These are phyloP conservation scores for Notodonta ziczac DNA, from an alignment of 2,888 invertebrate genomes.

Conservation along the genomic window DNA sequence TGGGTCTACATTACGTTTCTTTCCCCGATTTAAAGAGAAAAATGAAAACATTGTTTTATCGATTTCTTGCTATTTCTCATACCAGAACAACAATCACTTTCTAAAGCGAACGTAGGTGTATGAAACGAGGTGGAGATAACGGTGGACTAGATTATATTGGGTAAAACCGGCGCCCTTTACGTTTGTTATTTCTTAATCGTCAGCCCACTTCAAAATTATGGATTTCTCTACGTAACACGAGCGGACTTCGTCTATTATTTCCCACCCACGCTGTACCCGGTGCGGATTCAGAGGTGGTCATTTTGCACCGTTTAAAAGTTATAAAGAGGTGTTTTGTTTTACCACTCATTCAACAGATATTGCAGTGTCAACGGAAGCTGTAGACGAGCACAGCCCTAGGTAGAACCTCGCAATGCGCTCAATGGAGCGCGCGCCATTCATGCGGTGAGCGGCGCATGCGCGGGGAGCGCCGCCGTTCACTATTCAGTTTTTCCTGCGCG, in stretches of 20 bases:
- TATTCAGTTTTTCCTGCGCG: slow-evolving; percentile 51
- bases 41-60: no score
- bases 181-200: background rate
- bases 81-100: background rate
- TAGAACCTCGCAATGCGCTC: slow-evolving; percentile 44
- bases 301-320: no score
- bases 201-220: background rate
- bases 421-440: slow-evolving; percentile 74
- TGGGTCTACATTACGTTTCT: no score
- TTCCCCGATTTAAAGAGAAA: no score
- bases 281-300: slow-evolving; percentile 3
- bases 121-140: background rate
- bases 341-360: no score
- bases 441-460: slow-evolving; percentile 56
- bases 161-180: background rate
- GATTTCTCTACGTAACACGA: background rate
- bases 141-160: background rate
- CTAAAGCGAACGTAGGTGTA: background rate
- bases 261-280: background rate
- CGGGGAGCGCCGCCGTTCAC: slow-evolving; percentile 56
- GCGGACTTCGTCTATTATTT: background rate
- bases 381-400: background rate
- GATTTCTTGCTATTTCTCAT: background rate
- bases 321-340: no score
- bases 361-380: background rate